phyloP scores from a whole-genome alignment of 2,797 vertebrate species.

The Gymnodraco acuticeps region DNA sequence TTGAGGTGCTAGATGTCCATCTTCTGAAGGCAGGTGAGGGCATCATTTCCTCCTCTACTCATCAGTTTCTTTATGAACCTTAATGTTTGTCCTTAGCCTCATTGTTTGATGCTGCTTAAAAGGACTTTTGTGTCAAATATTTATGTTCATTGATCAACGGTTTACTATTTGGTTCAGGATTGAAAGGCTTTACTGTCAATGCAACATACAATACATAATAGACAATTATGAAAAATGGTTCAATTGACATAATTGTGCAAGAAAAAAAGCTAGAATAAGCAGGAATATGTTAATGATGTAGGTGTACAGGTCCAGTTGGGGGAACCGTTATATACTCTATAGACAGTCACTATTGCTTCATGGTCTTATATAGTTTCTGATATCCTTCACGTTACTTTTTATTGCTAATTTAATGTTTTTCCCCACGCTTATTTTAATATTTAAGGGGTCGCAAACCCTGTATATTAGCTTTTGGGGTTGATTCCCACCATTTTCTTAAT shows the following conservation, averaged over 20 bases:
- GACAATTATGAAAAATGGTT: too few relatives aligned
- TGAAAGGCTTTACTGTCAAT: too few relatives aligned
- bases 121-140: neutral
- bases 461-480: neutral
- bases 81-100: neutral
- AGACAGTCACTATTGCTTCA: neutral
- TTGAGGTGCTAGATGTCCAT: slow-evolving; percentile 80
- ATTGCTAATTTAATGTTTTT: neutral
- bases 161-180: neutral
- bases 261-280: too few relatives aligned
- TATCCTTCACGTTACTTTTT: neutral
- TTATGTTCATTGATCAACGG: neutral
- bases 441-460: too few relatives aligned
- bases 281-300: too few relatives aligned
- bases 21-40: slow-evolving; percentile 84
- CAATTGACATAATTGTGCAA: too few relatives aligned
- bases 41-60: slow-evolving; percentile 16
- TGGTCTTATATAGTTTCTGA: neutral
- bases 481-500: neutral
- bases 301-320: too few relatives aligned
- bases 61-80: neutral
- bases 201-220: too few relatives aligned
- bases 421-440: too few relatives aligned
- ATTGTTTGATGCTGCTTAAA: neutral
- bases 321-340: neutral